Evolutionary conservation across 2,797 vertebrate genomes (phyloP).

Genomic region (Anguilla marmorata): DNA sequence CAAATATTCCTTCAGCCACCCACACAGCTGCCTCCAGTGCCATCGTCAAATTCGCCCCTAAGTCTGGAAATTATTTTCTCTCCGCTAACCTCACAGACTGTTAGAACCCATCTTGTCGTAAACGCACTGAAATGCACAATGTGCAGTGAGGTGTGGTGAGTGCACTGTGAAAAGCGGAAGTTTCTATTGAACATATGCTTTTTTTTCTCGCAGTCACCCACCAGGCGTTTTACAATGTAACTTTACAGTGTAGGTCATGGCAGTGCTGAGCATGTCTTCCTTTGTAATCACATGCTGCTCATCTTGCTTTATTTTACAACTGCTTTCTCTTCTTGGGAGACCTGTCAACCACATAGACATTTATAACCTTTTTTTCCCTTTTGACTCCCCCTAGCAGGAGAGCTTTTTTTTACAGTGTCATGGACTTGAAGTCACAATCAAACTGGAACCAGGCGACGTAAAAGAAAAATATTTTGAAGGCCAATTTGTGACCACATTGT

Average conservation of each 20-base stretch:
- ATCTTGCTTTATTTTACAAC: not conserved
- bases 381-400: slow-evolving; percentile 47
- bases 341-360: slow-evolving; percentile 52
- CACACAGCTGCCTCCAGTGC: not conserved
- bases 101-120: not conserved
- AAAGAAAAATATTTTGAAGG: slow-evolving; percentile 15
- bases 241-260: not conserved
- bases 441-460: slow-evolving; percentile 48
- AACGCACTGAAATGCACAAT: not conserved
- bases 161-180: not conserved
- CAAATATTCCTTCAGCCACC: not conserved
- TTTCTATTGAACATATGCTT: not conserved
- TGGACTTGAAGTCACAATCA: slow-evolving; percentile 50
- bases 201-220: not conserved
- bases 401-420: slow-evolving; percentile 47
- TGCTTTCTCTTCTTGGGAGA: slow-evolving; percentile 20
- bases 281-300: not conserved
- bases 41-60: not conserved
- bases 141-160: not conserved
- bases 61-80: not conserved
- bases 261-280: not conserved
- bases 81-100: not conserved
- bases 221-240: not conserved
- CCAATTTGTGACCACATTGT: not conserved
- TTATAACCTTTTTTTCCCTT: slow-evolving; percentile 50